Percentiles rank a stretch among this genome's conserved stretches.
Evolutionary conservation across 2,888 invertebrate species (phyloP).

Genomic region (Busseola fusca): DNA sequence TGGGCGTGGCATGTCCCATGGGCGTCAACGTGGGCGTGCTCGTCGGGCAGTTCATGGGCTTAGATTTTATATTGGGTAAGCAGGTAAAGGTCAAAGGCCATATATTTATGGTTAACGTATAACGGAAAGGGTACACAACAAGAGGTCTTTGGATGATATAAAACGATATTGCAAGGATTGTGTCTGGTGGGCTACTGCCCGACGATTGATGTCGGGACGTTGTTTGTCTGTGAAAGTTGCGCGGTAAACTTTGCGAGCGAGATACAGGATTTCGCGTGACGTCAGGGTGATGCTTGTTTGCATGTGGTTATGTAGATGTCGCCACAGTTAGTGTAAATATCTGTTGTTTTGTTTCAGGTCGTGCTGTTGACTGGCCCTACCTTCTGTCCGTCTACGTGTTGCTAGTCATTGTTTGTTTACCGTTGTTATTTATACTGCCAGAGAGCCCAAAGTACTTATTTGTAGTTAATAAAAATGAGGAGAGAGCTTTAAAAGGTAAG

Average conservation of each 20-base stretch:
- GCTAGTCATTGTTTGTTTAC: conserved; percentile 91
- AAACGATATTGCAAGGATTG: not conserved
- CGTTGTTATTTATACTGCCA: conserved; percentile 91
- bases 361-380: conserved; percentile 92
- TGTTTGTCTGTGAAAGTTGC: not conserved
- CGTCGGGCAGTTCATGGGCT: conserved; percentile 92
- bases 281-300: not conserved
- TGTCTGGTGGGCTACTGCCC: not conserved
- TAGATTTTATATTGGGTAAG: conserved; percentile 90
- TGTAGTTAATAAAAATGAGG: conserved; percentile 91
- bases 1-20: conserved; percentile 95
- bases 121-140: no score
- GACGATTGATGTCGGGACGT: not conserved
- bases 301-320: not conserved
- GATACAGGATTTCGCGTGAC: not conserved
- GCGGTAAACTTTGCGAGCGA: not conserved
- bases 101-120: not conserved
- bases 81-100: not conserved
- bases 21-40: conserved; percentile 94
- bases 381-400: conserved; percentile 92
- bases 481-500: conserved; percentile 91
- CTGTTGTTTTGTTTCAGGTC: conserved; percentile 87
- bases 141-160: no score
- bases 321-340: not conserved
- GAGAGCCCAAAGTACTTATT: conserved; percentile 97